These are phyloP conservation scores for Trissolcus brochymenae DNA, from an alignment of 2,888 invertebrate genomes.

Conservation along the genomic window DNA sequence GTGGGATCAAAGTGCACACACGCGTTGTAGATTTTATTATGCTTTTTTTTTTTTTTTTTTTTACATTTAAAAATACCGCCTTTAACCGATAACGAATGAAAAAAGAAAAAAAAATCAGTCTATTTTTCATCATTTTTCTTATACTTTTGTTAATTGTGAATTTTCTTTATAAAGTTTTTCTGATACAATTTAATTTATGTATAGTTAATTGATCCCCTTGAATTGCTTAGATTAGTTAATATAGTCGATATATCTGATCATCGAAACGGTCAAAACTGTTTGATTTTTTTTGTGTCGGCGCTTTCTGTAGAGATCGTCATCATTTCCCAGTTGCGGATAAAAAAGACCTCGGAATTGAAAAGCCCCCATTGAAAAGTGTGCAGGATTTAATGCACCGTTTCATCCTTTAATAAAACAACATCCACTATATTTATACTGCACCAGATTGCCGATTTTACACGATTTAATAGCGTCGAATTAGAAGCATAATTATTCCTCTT, in stretches of 20 bases:
- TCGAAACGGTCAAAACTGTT: slow-evolving; percentile 35
- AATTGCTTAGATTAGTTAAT: background rate
- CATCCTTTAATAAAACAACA: slow-evolving; percentile 36
- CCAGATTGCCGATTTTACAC: slow-evolving; percentile 8
- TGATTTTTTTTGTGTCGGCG: slow-evolving; percentile 40
- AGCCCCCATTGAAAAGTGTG: slow-evolving; percentile 39
- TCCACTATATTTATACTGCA: slow-evolving; percentile 31
- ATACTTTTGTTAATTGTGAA: no score
- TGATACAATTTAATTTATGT: background rate
- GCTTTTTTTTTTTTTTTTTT: slow-evolving; percentile 6
- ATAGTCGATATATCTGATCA: slow-evolving; percentile 41
- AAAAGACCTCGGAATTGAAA: slow-evolving; percentile 45
- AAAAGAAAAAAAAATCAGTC: no score
- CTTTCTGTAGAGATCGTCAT: slow-evolving; percentile 49
- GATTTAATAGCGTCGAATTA: slow-evolving; percentile 35
- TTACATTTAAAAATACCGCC: slow-evolving; percentile 3
- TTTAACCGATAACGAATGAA: slow-evolving; percentile 2
- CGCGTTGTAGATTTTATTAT: slow-evolving; percentile 4
- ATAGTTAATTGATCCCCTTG: slow-evolving; percentile 48
- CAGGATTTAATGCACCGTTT: slow-evolving; percentile 45
- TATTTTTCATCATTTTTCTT: no score
- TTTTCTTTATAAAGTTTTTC: no score
- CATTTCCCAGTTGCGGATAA: slow-evolving; percentile 44
- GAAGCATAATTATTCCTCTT: slow-evolving; percentile 9
- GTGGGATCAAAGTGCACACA: background rate